These are phyloP conservation scores for Amorpha juglandis DNA, from an alignment of 2,888 invertebrate species.

Conservation along the genomic window DNA sequence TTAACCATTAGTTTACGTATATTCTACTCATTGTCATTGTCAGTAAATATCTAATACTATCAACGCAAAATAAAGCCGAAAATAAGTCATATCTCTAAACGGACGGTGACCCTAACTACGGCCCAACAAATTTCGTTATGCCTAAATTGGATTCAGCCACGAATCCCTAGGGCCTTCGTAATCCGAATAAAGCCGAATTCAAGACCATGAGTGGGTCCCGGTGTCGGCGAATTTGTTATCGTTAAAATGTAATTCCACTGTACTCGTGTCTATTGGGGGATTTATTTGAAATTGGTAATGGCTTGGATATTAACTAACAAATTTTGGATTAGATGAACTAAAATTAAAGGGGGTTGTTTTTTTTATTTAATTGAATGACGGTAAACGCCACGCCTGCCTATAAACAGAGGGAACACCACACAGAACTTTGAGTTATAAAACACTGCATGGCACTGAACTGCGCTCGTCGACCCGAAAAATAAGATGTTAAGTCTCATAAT, in stretches of 20 bases:
- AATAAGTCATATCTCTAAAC: not conserved
- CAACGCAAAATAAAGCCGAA: not conserved
- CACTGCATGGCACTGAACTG: too few relatives aligned
- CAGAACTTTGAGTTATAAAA: too few relatives aligned
- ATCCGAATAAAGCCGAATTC: slow-evolving; percentile 51
- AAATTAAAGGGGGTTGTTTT: not conserved
- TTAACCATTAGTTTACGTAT: too few relatives aligned
- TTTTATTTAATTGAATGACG: too few relatives aligned
- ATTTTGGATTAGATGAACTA: not conserved
- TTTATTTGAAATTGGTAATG: slow-evolving; percentile 15
- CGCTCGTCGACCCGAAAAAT: too few relatives aligned
- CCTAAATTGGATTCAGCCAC: slow-evolving; percentile 65
- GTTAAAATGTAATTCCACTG: slow-evolving; percentile 21
- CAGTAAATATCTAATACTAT: not conserved
- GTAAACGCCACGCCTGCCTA: too few relatives aligned
- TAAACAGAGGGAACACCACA: too few relatives aligned
- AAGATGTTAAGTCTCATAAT: too few relatives aligned
- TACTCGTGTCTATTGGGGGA: slow-evolving; percentile 18
- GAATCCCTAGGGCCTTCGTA: slow-evolving; percentile 51
- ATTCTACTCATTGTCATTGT: too few relatives aligned
- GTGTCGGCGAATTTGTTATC: slow-evolving; percentile 43
- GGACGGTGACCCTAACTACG: slow-evolving; percentile 7
- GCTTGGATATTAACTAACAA: not conserved
- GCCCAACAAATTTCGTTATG: slow-evolving; percentile 64
- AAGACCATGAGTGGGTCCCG: slow-evolving; percentile 45